These are phyloP conservation scores for Protophormia terraenovae DNA, from an alignment of 2,888 invertebrate species.

Conservation along the genomic window DNA sequence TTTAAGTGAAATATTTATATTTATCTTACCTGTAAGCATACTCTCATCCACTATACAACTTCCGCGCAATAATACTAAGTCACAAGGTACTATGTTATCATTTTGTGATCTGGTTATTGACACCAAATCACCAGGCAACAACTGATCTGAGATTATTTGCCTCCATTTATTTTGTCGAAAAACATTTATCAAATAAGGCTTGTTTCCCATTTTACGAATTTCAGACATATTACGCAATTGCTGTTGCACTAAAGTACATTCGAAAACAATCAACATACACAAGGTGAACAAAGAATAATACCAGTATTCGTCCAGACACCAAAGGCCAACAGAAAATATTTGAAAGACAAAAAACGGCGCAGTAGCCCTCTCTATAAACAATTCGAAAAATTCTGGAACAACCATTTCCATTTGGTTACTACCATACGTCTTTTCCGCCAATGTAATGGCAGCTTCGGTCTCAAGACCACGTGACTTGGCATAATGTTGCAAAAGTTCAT, in stretches of 20 bases:
- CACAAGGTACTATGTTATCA: slow-evolving; percentile 97
- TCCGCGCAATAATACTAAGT: slow-evolving; percentile 95
- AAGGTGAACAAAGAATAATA: slow-evolving; percentile 98
- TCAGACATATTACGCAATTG: slow-evolving; percentile 99
- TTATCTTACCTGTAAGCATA: slow-evolving; percentile 95
- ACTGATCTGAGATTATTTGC: slow-evolving; percentile 90
- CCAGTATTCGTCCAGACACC: slow-evolving; percentile 99
- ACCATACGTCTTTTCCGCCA: slow-evolving; percentile 92
- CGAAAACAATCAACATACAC: slow-evolving; percentile 97
- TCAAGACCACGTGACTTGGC: slow-evolving; percentile 92
- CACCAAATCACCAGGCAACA: slow-evolving; percentile 97
- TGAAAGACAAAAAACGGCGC: slow-evolving; percentile 99
- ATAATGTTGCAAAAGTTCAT: slow-evolving; percentile 87
- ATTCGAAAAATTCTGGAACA: slow-evolving; percentile 97
- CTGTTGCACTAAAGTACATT: slow-evolving; percentile 98
- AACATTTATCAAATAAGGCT: slow-evolving; percentile 94
- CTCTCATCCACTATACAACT: slow-evolving; percentile 99
- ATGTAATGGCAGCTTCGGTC: slow-evolving; percentile 89
- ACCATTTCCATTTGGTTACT: slow-evolving; percentile 94
- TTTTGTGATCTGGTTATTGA: slow-evolving; percentile 94
- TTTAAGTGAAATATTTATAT: no score
- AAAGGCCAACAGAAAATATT: slow-evolving; percentile 98
- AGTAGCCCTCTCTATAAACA: slow-evolving; percentile 98
- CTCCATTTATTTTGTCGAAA: slow-evolving; percentile 96
- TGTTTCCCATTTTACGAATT: slow-evolving; percentile 99